Evolutionary conservation across 2,888 invertebrate genomes (phyloP).

Genomic region (Spilosoma lubricipeda): DNA sequence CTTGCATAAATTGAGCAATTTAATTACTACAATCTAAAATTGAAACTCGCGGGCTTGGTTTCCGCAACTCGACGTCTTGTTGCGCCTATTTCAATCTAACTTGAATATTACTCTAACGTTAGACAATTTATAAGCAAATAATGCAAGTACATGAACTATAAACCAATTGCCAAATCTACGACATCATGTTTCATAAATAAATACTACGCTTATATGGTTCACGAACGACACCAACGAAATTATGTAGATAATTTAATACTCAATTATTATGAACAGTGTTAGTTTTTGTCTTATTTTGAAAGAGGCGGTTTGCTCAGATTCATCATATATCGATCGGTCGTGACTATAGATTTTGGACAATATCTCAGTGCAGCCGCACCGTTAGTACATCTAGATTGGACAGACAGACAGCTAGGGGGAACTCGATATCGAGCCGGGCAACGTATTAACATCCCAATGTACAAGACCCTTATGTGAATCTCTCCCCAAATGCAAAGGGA

Average conservation of each 20-base stretch:
- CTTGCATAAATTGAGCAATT: background rate
- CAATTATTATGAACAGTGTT: background rate
- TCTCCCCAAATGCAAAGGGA: constrained; percentile 12
- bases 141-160: constrained; percentile 21
- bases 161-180: constrained; percentile 53
- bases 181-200: constrained; percentile 60
- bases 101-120: background rate
- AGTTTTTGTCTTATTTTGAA: background rate
- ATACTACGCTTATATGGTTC: constrained; percentile 24
- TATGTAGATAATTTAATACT: background rate
- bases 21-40: background rate
- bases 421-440: constrained; percentile 19
- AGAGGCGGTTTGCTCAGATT: background rate
- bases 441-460: constrained; percentile 13
- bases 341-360: background rate
- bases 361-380: background rate
- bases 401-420: constrained; percentile 18
- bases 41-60: no score
- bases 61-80: no score
- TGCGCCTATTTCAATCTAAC: no score
- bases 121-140: constrained; percentile 28
- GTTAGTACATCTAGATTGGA: background rate
- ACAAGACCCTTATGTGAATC: constrained; percentile 18
- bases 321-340: background rate
- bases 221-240: constrained; percentile 38